phyloP scores from a whole-genome alignment of 1,140 invertebrate genomes.

The Meloidogyne exigua region DNA sequence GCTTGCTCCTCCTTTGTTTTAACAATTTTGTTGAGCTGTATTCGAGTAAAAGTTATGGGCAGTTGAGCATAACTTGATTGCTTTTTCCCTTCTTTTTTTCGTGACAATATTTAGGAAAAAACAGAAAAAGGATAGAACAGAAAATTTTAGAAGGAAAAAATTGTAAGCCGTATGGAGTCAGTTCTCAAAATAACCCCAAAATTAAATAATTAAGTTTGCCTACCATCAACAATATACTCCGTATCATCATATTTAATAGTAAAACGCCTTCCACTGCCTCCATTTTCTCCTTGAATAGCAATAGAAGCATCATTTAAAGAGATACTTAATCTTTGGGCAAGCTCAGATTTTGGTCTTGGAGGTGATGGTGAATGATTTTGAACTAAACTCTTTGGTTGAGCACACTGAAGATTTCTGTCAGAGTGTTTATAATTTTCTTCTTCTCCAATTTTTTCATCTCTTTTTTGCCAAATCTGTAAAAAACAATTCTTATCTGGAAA shows the following conservation, averaged over 20 bases:
- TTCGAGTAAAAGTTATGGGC: too few relatives aligned
- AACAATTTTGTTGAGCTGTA: too few relatives aligned
- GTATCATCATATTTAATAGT: constrained; percentile 1
- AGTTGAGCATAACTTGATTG: too few relatives aligned
- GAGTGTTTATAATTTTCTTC: neutral
- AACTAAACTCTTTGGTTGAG: neutral
- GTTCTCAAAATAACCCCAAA: neutral
- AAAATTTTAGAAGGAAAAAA: too few relatives aligned
- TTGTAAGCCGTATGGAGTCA: too few relatives aligned
- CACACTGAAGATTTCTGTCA: neutral
- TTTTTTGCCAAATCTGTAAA: neutral
- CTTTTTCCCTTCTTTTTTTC: too few relatives aligned
- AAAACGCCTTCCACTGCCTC: neutral
- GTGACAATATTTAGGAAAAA: too few relatives aligned
- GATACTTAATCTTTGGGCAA: neutral
- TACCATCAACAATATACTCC: neutral
- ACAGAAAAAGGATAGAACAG: too few relatives aligned
- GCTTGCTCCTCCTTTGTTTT: too few relatives aligned
- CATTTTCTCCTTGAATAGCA: neutral
- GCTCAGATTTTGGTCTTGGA: neutral
- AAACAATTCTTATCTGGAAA: too few relatives aligned
- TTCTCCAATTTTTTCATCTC: neutral
- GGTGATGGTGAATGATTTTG: neutral
- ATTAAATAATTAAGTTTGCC: neutral
- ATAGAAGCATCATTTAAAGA: neutral